Evolutionary conservation across 2,888 invertebrate genomes (phyloP).

Genomic region (Trichacis sp.): DNA sequence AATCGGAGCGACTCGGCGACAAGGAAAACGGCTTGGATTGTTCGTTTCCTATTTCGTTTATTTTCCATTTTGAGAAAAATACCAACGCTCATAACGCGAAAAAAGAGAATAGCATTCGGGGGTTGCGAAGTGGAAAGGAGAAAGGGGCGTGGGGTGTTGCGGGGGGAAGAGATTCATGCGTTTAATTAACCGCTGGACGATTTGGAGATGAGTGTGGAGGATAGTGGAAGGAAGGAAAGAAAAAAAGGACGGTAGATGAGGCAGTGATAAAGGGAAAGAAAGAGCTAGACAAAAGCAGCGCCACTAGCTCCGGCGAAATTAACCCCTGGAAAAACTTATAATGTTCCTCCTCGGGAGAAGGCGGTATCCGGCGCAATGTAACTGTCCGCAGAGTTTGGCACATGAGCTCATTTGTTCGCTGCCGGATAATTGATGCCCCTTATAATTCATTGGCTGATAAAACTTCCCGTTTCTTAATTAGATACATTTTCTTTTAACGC

Average conservation of each 20-base stretch:
- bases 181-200: conserved; percentile 65
- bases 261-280: conserved; percentile 26
- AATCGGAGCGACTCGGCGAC: not conserved
- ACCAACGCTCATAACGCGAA: not conserved
- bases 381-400: conserved; percentile 41
- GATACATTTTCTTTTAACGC: too few relatives aligned
- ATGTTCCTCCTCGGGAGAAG: conserved; percentile 58
- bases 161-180: conserved; percentile 64
- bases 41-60: not conserved
- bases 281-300: conserved; percentile 26
- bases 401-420: conserved; percentile 39
- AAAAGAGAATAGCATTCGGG: conserved; percentile 31
- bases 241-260: conserved; percentile 28
- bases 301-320: conserved; percentile 59
- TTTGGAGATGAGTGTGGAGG: conserved; percentile 42
- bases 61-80: not conserved
- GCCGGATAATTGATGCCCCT: conserved; percentile 52
- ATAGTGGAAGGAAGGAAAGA: conserved; percentile 27
- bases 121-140: conserved; percentile 40
- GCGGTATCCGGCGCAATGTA: conserved; percentile 28
- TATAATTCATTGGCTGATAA: conserved; percentile 43
- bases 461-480: not conserved
- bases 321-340: conserved; percentile 67
- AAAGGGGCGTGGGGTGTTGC: conserved; percentile 40
- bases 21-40: not conserved